Percentiles rank a stretch among this genome's conserved stretches.
These are phyloP conservation scores for Scaptomyza polygonia DNA, from an alignment of 2,888 invertebrate genomes.

Conservation along the genomic window DNA sequence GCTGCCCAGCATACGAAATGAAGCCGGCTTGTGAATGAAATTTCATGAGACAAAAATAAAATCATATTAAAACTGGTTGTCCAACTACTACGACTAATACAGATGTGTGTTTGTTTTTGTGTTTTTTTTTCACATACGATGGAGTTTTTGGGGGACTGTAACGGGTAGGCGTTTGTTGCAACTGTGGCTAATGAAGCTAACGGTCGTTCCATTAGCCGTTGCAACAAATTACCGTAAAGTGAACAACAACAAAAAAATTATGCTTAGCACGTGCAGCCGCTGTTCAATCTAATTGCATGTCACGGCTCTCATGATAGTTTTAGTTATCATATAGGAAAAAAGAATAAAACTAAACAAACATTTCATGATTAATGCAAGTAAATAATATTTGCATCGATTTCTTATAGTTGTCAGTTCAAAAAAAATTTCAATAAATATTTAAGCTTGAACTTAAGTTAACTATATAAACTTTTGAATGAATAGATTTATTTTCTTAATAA, in stretches of 20 bases:
- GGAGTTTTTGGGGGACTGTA: conserved; percentile 25
- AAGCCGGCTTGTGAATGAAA: conserved; percentile 71
- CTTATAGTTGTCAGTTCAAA: not conserved
- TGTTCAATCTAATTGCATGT: conserved; percentile 70
- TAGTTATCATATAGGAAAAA: conserved; percentile 1
- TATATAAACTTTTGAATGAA: not conserved
- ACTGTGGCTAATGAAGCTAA: conserved; percentile 75
- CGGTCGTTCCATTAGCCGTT: conserved; percentile 58
- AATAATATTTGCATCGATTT: not conserved
- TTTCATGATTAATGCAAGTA: not conserved
- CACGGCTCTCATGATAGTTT: conserved; percentile 46
- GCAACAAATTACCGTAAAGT: conserved; percentile 65
- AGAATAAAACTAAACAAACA: not conserved
- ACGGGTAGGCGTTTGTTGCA: conserved; percentile 53
- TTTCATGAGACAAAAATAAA: conserved; percentile 27
- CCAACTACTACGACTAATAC: conserved; percentile 34
- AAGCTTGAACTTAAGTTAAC: not conserved
- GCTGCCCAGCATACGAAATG: conserved; percentile 74
- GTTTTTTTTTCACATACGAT: conserved; percentile 18
- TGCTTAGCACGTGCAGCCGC: conserved; percentile 69
- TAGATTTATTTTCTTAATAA: too few relatives aligned
- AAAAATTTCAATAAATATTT: too few relatives aligned
- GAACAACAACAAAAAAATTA: conserved; percentile 64
- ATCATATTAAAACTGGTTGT: conserved; percentile 65
- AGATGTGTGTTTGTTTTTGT: too few relatives aligned